Percentiles rank a stretch among this genome's conserved stretches.
phyloP scores from a whole-genome alignment of 2,113 vertebrate species.

The Silurus glanis region DNA sequence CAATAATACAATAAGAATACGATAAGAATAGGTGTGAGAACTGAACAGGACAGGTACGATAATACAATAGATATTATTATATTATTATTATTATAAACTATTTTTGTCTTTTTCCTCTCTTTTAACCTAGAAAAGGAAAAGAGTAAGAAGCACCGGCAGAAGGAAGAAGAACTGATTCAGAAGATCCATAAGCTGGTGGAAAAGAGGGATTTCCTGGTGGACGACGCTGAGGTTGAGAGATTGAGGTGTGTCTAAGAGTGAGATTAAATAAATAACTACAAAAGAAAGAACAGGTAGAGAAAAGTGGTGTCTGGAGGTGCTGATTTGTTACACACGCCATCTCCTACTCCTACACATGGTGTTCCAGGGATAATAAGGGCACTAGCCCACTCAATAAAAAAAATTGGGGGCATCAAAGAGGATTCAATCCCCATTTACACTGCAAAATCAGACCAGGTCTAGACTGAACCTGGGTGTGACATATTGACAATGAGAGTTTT shows the following conservation, averaged over 20 bases:
- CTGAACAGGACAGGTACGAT: not conserved
- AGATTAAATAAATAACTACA: not conserved
- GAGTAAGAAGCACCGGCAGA: conserved; percentile 83
- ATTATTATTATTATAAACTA: too few species aligned
- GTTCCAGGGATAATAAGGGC: conserved; percentile 17
- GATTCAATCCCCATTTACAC: not conserved
- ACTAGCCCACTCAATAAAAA: not conserved
- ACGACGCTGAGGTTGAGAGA: conserved; percentile 95
- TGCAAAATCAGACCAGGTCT: not conserved
- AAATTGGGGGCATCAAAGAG: not conserved
- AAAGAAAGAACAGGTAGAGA: not conserved
- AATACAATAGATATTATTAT: too few species aligned
- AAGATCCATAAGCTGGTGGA: conserved; percentile 96
- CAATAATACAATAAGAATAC: too few species aligned
- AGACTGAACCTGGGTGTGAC: not conserved
- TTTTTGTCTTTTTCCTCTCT: not conserved
- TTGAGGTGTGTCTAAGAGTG: conserved; percentile 75
- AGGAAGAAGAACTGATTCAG: conserved; percentile 91
- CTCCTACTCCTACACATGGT: not conserved
- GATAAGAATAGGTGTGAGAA: too few species aligned
- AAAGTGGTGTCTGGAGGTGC: not conserved
- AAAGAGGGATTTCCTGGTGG: conserved; percentile 97
- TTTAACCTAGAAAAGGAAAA: conserved; percentile 84
- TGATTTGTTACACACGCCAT: not conserved
- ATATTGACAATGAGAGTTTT: not conserved